Evolutionary conservation across 2,888 invertebrate species (phyloP), one percentile per base, ranked within the genome.

Genomic region (Calameuta filiformis): DNA sequence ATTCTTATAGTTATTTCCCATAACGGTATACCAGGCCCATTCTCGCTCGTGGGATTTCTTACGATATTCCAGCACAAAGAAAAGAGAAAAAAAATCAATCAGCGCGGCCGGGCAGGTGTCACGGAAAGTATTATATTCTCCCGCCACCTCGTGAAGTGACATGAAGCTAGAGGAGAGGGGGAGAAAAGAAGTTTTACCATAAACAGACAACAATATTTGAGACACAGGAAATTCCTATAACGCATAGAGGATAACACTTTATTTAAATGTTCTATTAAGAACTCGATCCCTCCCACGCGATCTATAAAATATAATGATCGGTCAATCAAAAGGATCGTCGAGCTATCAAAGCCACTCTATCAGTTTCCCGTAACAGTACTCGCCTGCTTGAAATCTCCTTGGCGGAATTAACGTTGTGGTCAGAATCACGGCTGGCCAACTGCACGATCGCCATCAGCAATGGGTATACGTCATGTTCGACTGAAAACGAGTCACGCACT

Each of bases 361-460:
- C 34, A 15, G 31, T 31, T 71, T 71, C 34, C 31, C 31, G 71
- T 71, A 71, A 71, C 71, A 35, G 68, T 40, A 30, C 75, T 73
- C 35, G 78, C 68, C 73, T 68, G 30, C 69, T 35, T 33, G 37
- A 35, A 76, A 75, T 78, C 78, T 75, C 74, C 78, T 23, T n/a
- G 31, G 34, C 35, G 74, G 37, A 74, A 69, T 77, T 77, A 74
- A 78, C 68, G 78, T 73, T 56, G 56, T 2, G 56, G 56, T 56
- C 23, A 56, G 56, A 56, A 56, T 56, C 56, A 23, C 2, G 23
- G 56, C 56, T 56, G 56, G 56, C 56, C 56, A 56, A 56, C 56
- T 56, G 9, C 6, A 23, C 56, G 56, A 56, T 23, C 56, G 23
- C 23, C 56, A 23, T 56, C 56, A 6, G 56, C 56, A 56, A 9